Percentiles rank a stretch among this genome's conserved stretches.
These are phyloP conservation scores for Noctua fimbriata DNA, from an alignment of 2,888 invertebrate genomes.

Conservation along the genomic window DNA sequence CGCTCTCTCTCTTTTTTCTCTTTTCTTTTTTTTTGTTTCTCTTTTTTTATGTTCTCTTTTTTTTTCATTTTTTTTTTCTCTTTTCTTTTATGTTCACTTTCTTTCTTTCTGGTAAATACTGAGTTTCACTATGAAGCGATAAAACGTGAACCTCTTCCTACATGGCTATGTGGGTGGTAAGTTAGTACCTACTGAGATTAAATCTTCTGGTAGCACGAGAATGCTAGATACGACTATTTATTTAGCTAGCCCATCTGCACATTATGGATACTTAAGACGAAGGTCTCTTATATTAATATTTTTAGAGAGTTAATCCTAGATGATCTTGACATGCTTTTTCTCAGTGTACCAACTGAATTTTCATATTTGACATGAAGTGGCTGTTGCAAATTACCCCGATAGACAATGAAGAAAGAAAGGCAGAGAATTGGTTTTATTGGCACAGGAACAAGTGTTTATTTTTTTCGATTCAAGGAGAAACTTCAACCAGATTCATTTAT, in stretches of 20 bases:
- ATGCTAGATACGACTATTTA: background rate
- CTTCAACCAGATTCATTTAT: too few species aligned
- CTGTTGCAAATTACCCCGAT: too few species aligned
- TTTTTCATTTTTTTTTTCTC: too few species aligned
- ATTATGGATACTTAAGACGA: conserved; percentile 15
- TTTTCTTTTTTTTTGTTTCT: too few species aligned
- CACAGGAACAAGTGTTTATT: too few species aligned
- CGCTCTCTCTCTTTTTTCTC: too few species aligned
- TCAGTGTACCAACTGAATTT: background rate
- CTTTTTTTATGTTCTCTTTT: too few species aligned
- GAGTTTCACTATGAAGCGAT: background rate
- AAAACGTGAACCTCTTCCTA: background rate
- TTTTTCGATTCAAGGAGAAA: too few species aligned
- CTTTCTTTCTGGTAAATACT: background rate
- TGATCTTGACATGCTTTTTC: background rate
- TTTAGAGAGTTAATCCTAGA: background rate
- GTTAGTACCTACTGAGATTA: conserved; percentile 6
- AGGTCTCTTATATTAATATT: background rate
- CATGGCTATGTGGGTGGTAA: background rate
- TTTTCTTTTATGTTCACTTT: too few species aligned
- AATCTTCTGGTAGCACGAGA: background rate
- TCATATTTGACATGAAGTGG: background rate
- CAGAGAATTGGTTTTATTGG: too few species aligned
- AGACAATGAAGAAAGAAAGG: too few species aligned
- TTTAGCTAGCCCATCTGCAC: background rate